Evolutionary conservation across 2,113 vertebrate genomes (phyloP).

Genomic region (Balaenoptera acutorostrata): DNA sequence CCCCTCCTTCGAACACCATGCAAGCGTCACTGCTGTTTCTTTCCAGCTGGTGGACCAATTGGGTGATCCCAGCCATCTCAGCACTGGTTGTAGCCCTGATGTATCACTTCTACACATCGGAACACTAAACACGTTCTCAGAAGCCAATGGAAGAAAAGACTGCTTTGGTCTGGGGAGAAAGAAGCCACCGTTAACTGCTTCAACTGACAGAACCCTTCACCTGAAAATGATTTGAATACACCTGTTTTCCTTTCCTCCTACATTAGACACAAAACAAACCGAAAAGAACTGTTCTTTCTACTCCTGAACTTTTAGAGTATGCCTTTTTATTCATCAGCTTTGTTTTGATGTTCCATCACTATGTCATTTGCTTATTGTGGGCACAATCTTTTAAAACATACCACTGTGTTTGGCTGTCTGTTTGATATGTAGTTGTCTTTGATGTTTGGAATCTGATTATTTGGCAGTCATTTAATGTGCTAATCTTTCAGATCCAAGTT

Average conservation of each 20-base stretch:
- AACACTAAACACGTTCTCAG: slow-evolving; percentile 73
- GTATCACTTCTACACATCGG: slow-evolving; percentile 85
- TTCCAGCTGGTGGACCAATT: slow-evolving; percentile 88
- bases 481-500: not conserved
- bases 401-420: slow-evolving; percentile 38
- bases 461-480: not conserved
- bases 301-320: slow-evolving; percentile 61
- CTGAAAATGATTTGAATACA: slow-evolving; percentile 45
- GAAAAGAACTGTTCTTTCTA: slow-evolving; percentile 37
- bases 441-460: not conserved
- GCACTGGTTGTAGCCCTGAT: slow-evolving; percentile 86
- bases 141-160: slow-evolving; percentile 40
- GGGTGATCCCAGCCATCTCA: slow-evolving; percentile 86
- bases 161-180: slow-evolving; percentile 35
- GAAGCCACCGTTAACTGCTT: slow-evolving; percentile 18
- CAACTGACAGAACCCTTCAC: slow-evolving; percentile 41
- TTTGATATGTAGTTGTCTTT: slow-evolving; percentile 30
- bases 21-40: not conserved
- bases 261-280: not conserved
- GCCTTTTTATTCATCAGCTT: slow-evolving; percentile 68
- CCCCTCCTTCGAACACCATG: not conserved
- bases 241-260: not conserved
- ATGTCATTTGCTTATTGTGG: slow-evolving; percentile 53
- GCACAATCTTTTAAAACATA: slow-evolving; percentile 50
- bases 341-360: not conserved